Evolutionary conservation across 2,888 invertebrate genomes (phyloP).

Genomic region (Polydrusus pterygomalis): DNA sequence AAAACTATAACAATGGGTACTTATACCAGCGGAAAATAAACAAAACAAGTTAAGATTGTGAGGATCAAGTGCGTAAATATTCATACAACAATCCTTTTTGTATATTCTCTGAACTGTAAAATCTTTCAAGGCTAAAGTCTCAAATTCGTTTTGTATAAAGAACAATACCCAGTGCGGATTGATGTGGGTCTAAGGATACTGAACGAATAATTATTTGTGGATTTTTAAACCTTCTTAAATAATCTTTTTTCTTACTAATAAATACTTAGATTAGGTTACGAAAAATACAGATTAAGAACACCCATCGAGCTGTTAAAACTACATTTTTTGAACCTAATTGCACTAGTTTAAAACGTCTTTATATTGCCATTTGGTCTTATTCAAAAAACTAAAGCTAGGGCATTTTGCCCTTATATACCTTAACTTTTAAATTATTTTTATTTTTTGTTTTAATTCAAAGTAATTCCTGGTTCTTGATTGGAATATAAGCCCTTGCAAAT

Average conservation of each 20-base stretch:
- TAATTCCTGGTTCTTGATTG: too few species aligned
- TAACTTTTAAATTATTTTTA: too few species aligned
- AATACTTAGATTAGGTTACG: background rate
- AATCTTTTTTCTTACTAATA: background rate
- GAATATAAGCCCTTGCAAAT: too few species aligned
- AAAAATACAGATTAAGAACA: background rate
- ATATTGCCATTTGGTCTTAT: too few species aligned
- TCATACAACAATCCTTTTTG: conserved; percentile 24
- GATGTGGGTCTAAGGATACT: conserved; percentile 5
- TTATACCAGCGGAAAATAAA: conserved; percentile 11
- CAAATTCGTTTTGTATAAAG: conserved; percentile 41
- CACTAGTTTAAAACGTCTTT: too few species aligned
- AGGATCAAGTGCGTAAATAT: conserved; percentile 33
- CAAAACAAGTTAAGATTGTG: conserved; percentile 9
- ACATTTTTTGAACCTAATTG: too few species aligned
- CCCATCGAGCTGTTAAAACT: too few species aligned
- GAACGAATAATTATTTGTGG: background rate
- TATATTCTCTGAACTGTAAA: conserved; percentile 37
- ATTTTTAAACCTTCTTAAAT: background rate
- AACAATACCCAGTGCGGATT: conserved; percentile 31
- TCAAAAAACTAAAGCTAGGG: too few species aligned
- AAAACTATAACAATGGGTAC: conserved; percentile 23
- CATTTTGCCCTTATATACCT: too few species aligned
- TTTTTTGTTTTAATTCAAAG: too few species aligned
- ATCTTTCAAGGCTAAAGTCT: conserved; percentile 39